phyloP scores from a whole-genome alignment of 1,140 invertebrate genomes.

The Littorina saxatilis region DNA sequence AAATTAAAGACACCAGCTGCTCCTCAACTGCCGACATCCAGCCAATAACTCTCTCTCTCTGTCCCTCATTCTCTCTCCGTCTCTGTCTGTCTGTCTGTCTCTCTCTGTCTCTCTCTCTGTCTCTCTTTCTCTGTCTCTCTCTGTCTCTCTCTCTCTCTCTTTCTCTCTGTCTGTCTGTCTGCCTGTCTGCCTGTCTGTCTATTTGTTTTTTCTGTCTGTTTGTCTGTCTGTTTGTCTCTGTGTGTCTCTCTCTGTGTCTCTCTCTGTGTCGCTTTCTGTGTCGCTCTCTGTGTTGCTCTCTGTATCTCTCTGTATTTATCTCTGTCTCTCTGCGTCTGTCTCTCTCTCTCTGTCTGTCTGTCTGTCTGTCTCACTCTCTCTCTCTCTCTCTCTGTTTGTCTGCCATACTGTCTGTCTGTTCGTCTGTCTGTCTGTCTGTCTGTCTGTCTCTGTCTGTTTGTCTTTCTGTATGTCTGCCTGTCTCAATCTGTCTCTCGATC shows the following conservation, averaged over 20 bases:
- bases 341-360: background rate
- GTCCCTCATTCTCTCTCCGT: background rate
- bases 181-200: background rate
- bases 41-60: background rate
- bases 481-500: background rate
- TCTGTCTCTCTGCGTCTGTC: too few relatives aligned
- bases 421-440: background rate
- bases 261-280: background rate
- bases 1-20: too few relatives aligned
- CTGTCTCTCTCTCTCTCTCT: background rate
- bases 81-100: background rate
- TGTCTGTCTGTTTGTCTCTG: background rate
- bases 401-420: background rate
- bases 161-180: background rate
- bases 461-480: background rate
- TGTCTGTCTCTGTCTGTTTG: background rate
- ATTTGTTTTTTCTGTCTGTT: background rate
- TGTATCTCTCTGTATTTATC: too few relatives aligned
- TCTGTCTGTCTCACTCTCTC: background rate
- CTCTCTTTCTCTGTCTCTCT: background rate
- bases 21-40: too few relatives aligned
- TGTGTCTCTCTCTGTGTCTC: background rate
- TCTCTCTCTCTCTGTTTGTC: background rate
- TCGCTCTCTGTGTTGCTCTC: background rate
- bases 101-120: background rate